Base-by-base conservation (phyloP, 2,113 vertebrate genomes). In the Gopherus flavomarginatus region DNA sequence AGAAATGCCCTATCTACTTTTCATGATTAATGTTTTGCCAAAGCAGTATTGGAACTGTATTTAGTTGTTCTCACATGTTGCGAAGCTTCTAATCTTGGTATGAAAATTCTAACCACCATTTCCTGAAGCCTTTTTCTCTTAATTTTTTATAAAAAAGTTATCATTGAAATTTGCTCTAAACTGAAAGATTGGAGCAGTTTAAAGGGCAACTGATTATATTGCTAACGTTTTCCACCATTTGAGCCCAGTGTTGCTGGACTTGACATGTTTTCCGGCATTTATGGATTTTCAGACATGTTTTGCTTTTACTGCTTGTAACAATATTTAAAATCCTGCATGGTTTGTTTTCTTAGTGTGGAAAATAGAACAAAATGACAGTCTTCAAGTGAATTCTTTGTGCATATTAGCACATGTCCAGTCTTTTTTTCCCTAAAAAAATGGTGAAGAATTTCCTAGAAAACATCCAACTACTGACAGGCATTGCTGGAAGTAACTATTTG, bases 21-120 rank as follows among this genome's bases (percentile, higher is more conserved):
- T 87, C 81, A 89, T 92, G 44, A 77, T 84, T 91, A 92, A 38
- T 81, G 1, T 86, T 96, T 96, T 26, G 1, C 83, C 88, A 97
- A 78, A 92, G 82, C 29, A 47, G 49, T 91, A 96, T 50, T 95
- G 87, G 97, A 98, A 93, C n/a, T 72, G 86, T 50, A 96, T 97
- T 97, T 97, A 78, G 62, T 88, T 96, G 21, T 84, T 92, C 87
- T 96, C 38, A 90, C 11, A 50, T 92, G 52, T 78, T 92, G 82
- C 10, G 52, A 85, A 21, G 7, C 53, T 88, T 92, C 35, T 93
- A 27, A 26, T 92, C 35, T 53, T 77, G 35, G 59, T 49, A 59
- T 87, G 83, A 92, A 92, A 83, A 92, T 87, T 92, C 47, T 42
- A 86, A 54, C 4, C 59, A 52, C 93, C 2, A 75, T 87, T 95